Conservation (phyloP, 2,888 invertebrate species). For the Chalcis sispes region DNA sequence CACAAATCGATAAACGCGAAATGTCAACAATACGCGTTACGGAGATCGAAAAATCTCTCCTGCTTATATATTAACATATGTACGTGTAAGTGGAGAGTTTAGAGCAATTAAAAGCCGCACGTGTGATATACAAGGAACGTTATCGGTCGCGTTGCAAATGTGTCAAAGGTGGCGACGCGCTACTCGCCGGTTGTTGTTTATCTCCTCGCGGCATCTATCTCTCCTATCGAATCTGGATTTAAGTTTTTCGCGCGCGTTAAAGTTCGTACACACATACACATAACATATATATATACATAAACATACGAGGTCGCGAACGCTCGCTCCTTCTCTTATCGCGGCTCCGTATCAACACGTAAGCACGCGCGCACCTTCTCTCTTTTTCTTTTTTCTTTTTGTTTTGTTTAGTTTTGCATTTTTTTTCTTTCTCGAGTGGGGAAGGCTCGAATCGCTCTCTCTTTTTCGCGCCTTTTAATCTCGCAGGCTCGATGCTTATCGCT, state of each 20-base stretch:
- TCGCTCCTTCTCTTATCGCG: slow-evolving; percentile 11
- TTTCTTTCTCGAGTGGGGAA: background rate
- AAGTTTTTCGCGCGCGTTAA: slow-evolving; percentile 5
- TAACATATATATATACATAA: background rate
- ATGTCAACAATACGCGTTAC: too few species aligned
- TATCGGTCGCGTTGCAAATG: slow-evolving; percentile 31
- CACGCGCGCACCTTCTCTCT: slow-evolving; percentile 22
- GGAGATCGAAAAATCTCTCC: too few species aligned
- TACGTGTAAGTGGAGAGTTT: too few species aligned
- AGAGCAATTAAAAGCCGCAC: slow-evolving; percentile 45
- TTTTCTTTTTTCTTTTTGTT: background rate
- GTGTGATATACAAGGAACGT: slow-evolving; percentile 35
- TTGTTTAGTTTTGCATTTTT: background rate
- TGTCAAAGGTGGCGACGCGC: slow-evolving; percentile 48
- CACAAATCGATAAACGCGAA: too few species aligned
- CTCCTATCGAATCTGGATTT: slow-evolving; percentile 14
- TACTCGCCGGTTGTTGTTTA: background rate
- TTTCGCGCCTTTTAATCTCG: slow-evolving; percentile 28
- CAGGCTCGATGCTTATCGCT: slow-evolving; percentile 26
- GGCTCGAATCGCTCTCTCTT: background rate
- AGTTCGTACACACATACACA: background rate
- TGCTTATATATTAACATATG: too few species aligned
- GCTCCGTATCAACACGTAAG: slow-evolving; percentile 38
- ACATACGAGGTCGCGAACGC: slow-evolving; percentile 27
- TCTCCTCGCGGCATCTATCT: slow-evolving; percentile 21